phyloP scores from a whole-genome alignment of 2,888 invertebrate genomes.

The Hybos culiciformis region DNA sequence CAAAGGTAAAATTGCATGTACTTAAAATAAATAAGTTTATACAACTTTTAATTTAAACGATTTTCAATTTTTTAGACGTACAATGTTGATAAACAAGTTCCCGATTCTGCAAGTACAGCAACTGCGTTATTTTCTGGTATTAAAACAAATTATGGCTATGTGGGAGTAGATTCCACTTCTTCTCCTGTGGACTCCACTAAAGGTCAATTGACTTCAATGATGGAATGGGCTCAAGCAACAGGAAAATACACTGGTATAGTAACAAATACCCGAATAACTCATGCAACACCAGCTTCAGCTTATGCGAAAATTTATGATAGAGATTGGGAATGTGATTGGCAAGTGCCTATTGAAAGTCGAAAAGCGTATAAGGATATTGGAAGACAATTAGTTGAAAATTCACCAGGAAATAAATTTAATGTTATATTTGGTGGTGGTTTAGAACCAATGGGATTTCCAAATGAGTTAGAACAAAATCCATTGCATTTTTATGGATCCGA shows the following conservation, averaged over 20 bases:
- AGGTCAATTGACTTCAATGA: conserved; percentile 37
- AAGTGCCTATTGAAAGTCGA: conserved; percentile 24
- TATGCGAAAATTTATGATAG: conserved; percentile 43
- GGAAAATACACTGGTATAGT: conserved; percentile 49
- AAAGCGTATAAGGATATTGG: conserved; percentile 44
- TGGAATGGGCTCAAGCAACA: conserved; percentile 44
- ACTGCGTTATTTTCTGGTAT: conserved; percentile 51
- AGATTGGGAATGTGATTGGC: conserved; percentile 46
- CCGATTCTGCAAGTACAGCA: conserved; percentile 56
- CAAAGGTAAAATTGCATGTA: no score
- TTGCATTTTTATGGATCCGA: conserved; percentile 24
- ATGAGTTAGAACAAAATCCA: conserved; percentile 16
- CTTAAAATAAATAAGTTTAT: no score
- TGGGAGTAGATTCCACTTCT: conserved; percentile 37
- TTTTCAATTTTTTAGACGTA: conserved; percentile 43
- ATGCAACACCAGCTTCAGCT: conserved; percentile 48
- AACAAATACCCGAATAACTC: conserved; percentile 50
- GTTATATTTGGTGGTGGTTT: conserved; percentile 51
- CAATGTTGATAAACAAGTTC: conserved; percentile 53
- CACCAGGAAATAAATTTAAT: conserved; percentile 45
- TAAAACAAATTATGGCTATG: conserved; percentile 43
- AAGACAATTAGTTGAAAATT: conserved; percentile 45
- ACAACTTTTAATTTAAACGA: no score
- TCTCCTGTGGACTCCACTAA: conserved; percentile 27
- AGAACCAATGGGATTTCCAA: conserved; percentile 34